Evolutionary conservation across 2,113 vertebrate genomes (phyloP), one percentile per base, ranked within the genome.

Genomic region (Naja naja): DNA sequence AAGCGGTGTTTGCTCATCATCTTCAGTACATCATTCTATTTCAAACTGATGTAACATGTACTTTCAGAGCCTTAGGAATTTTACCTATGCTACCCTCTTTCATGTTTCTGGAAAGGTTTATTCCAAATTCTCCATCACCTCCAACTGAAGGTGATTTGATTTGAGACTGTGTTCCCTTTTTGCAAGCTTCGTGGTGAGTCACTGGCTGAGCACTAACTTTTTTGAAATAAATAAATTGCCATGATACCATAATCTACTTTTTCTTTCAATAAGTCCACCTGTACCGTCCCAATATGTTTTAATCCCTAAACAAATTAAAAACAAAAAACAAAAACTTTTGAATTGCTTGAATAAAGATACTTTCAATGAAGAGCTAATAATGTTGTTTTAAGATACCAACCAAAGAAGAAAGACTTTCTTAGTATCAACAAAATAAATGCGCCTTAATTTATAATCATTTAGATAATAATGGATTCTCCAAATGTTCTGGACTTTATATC

Each of bases 271-370:
- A 91, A 81, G 90, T 94, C 93, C 89, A 95, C 94, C 96, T 92
- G 81, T 94, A 96, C 94, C 81, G 89, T 95, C 96, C 94, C 95
- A 96, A 95, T 95, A 87, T 92, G 92, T 94, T 97, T 96, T 96
- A 95, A 95, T 96, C 95, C 95, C 95, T 88, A 95, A 34, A 92
- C 94, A 92, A 96, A 95, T 96, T 93, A 89, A 45, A 49, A 56
- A 94, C 94, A 95, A 94, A 96, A 53, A 90, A 56, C 52, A 94
- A 96, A 96, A 96, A 94, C 93, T 88, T 92, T 96, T 0, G 0
- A 94, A 22, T 91, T 93, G 94, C 95, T 97, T 96, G n/a, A 96
- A 97, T 95, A 96, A 97, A 95, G 95, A 96, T 94, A 89, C 95
- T 93, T 94, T 90, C 96, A 96, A 96, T 95, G 94, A 95, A 94